Evolutionary conservation across 92 coral and sea anemone species (phyloP), one percentile per base, ranked within the genome.

Genomic region (Heteractis magnifica): DNA sequence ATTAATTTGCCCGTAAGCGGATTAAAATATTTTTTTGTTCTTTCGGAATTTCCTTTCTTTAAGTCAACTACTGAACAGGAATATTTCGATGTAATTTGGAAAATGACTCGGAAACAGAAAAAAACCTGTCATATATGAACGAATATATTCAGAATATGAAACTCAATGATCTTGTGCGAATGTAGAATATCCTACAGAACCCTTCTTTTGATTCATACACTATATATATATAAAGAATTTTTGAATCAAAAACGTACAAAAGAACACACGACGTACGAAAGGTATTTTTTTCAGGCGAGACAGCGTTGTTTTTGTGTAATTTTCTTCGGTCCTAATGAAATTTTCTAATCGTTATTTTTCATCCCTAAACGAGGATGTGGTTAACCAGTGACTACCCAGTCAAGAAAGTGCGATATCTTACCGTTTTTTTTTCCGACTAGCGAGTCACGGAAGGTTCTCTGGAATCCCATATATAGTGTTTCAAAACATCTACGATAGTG

Each of bases 381-480:
- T 68, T 68, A 68, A 68, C 73, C 73, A 68, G 49, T 23, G 44
- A 68, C 73, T 68, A 68, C 73, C 73, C 44, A 68, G 44, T 68
- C 49, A 48, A 68, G 73, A 68, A 68, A 20, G 13, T 68, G 72
- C 10, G 72, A 65, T 65, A 20, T 65, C 72, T 65, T 65, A 34
- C 44, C 44, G 44, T 8, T 65, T 20, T 26, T 68, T 6, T 68
- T 7, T 48, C 23, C 48, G 5, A 23, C 4, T 8, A 8, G 19
- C 13, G 10, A 68, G 44, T 68, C 49, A 68, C 73, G 73, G 23
- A 68, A 23, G 8, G 11, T 26, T 26, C 49, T 68, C 49, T 13
- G 14, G 10, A 20, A 20, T 26, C 15, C 73, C 49, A 20, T 48
- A 20, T 16, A 12, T 13, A 10, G 8, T 68, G 41, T n/a, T 19